These are phyloP conservation scores for Cyrtonyx montezumae DNA, from an alignment of 2,113 vertebrate genomes.

Conservation along the genomic window DNA sequence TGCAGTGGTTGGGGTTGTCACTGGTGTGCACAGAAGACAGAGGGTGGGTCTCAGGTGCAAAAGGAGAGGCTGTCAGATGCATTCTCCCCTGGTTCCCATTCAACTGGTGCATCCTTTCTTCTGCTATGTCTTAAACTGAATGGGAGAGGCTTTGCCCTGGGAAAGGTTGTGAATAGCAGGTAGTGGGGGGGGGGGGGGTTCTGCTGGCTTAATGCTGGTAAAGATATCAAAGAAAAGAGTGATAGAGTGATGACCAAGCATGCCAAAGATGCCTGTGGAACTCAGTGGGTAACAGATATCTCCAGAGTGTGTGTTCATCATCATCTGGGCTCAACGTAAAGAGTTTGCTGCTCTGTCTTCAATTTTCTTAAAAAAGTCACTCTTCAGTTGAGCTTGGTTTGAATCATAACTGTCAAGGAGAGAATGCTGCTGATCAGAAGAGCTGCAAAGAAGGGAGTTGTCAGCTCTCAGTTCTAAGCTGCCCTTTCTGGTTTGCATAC, in stretches of 20 bases:
- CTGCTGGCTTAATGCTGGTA: not conserved
- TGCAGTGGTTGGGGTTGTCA: rapidly evolving
- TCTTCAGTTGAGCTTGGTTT: not conserved
- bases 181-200: not conserved
- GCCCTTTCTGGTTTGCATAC: no score
- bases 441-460: not conserved
- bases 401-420: not conserved
- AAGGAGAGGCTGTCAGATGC: no score
- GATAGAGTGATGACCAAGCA: rapidly evolving
- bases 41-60: not conserved
- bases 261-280: no score
- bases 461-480: not conserved
- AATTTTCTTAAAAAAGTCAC: not conserved
- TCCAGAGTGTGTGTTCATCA: not conserved
- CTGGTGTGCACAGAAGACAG: not conserved
- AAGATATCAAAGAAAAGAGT: no score
- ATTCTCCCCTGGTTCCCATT: not conserved
- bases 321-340: no score
- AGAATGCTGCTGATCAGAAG: not conserved
- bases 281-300: not conserved
- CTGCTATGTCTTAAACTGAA: not conserved
- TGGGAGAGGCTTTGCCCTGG: not conserved
- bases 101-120: not conserved
- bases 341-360: no score
- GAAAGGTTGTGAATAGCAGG: not conserved